Percentiles rank a stretch among this genome's conserved stretches.
Evolutionary conservation across 2,113 vertebrate species (phyloP).

Genomic region (Gymnorhina tibicen): DNA sequence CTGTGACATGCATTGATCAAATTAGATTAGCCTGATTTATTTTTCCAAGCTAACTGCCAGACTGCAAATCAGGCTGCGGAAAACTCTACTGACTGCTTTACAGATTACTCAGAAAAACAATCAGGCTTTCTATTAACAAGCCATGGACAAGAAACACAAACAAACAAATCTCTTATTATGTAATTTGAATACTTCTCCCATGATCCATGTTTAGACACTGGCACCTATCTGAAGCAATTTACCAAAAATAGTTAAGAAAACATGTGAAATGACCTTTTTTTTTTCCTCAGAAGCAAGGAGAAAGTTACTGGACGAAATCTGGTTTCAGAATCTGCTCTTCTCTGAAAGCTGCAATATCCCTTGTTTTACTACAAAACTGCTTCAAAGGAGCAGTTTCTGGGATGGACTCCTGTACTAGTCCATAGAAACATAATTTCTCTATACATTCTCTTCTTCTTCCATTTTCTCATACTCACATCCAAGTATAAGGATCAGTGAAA

Average conservation of each 20-base stretch:
- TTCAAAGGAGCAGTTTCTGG: background rate
- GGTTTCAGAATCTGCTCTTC: background rate
- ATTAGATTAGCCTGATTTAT: background rate
- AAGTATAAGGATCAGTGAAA: background rate
- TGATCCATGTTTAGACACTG: background rate
- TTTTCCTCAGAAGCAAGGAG: background rate
- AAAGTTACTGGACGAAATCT: background rate
- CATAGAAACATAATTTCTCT: background rate
- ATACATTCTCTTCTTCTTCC: background rate
- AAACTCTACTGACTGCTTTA: background rate
- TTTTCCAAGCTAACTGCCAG: background rate
- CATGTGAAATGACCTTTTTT: fast-evolving
- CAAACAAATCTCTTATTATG: background rate
- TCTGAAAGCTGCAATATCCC: background rate
- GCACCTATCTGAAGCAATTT: background rate
- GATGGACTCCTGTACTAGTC: background rate
- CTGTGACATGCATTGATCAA: background rate
- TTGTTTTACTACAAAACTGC: background rate
- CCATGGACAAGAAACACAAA: background rate
- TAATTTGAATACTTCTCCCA: background rate
- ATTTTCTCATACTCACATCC: background rate
- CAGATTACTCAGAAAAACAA: background rate
- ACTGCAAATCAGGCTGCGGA: background rate
- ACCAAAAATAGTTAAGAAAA: background rate
- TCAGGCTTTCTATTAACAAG: background rate